Percentiles rank a stretch among this genome's conserved stretches.
phyloP scores from a whole-genome alignment of 1,140 invertebrate species.

The Drosophila bipectinata region DNA sequence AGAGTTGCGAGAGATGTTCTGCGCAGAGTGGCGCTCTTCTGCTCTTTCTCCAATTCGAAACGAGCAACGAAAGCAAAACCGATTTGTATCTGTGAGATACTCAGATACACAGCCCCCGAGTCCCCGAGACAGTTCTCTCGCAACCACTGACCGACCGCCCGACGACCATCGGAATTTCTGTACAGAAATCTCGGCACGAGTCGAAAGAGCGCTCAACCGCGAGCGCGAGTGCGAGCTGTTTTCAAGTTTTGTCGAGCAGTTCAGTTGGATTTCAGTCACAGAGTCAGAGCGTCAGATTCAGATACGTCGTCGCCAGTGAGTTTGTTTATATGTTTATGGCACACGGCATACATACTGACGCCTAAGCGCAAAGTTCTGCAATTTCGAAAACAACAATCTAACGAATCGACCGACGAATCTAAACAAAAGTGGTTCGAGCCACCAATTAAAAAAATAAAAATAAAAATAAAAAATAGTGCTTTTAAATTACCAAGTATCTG shows the following conservation, averaged over 20 bases:
- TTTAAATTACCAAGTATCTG: constrained; percentile 5
- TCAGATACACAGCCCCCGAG: constrained; percentile 22
- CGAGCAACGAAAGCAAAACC: constrained; percentile 68
- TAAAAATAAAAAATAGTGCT: constrained; percentile 15
- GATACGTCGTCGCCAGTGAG: constrained; percentile 66
- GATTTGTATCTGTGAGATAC: constrained; percentile 41
- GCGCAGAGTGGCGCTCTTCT: neutral
- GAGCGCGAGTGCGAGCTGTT: constrained; percentile 36
- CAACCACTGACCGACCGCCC: constrained; percentile 61
- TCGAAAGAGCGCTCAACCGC: neutral
- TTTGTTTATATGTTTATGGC: constrained; percentile 77
- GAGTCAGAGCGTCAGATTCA: constrained; percentile 66
- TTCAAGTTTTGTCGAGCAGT: constrained; percentile 58
- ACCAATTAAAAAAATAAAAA: constrained; percentile 33
- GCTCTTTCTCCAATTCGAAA: constrained; percentile 48
- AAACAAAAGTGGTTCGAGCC: constrained; percentile 43
- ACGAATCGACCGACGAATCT: constrained; percentile 9
- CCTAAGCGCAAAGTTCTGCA: constrained; percentile 38
- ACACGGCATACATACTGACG: constrained; percentile 25
- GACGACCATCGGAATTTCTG: constrained; percentile 73
- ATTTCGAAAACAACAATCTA: constrained; percentile 20
- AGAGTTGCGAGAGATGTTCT: neutral
- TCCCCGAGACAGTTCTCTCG: constrained; percentile 13
- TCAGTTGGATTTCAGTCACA: constrained; percentile 76
- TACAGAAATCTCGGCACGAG: constrained; percentile 62